Evolutionary conservation across 2,888 invertebrate genomes (phyloP).

Genomic region (Dicyrtoma fusca): DNA sequence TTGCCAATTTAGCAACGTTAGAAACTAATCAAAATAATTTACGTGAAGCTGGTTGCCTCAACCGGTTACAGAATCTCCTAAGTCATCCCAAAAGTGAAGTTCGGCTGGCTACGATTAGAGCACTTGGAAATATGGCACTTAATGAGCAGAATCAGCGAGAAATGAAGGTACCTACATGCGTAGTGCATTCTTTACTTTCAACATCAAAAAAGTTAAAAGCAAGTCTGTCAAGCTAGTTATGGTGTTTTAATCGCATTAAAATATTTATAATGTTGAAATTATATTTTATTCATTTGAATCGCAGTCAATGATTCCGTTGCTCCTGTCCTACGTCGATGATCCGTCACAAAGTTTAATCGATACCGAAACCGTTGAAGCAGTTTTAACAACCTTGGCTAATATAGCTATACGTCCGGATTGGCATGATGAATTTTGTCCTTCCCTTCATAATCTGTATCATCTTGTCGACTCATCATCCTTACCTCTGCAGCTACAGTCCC

Average conservation of each 20-base stretch:
- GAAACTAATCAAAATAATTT: slow-evolving; percentile 61
- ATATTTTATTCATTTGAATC: slow-evolving; percentile 35
- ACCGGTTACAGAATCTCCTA: slow-evolving; percentile 61
- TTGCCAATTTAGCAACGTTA: slow-evolving; percentile 56
- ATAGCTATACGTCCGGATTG: slow-evolving; percentile 59
- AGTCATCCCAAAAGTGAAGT: slow-evolving; percentile 60
- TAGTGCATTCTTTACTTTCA: background rate
- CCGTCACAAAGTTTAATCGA: slow-evolving; percentile 56
- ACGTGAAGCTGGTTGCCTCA: slow-evolving; percentile 62
- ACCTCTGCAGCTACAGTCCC: slow-evolving; percentile 62
- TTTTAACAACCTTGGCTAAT: slow-evolving; percentile 65
- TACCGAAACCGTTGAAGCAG: slow-evolving; percentile 60
- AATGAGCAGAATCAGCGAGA: slow-evolving; percentile 63
- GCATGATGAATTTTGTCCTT: slow-evolving; percentile 63
- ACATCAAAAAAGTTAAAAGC: no score
- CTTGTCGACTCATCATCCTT: slow-evolving; percentile 61
- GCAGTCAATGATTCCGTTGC: slow-evolving; percentile 62
- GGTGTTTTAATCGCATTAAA: background rate
- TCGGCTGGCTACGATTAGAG: slow-evolving; percentile 61
- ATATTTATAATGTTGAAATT: background rate
- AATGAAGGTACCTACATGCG: slow-evolving; percentile 61
- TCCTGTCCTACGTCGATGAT: slow-evolving; percentile 60
- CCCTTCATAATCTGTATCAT: slow-evolving; percentile 62
- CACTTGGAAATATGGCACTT: slow-evolving; percentile 64
- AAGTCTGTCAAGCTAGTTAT: background rate